These are phyloP conservation scores for Prenolepis imparis DNA, from an alignment of 2,888 invertebrate species.

Conservation along the genomic window DNA sequence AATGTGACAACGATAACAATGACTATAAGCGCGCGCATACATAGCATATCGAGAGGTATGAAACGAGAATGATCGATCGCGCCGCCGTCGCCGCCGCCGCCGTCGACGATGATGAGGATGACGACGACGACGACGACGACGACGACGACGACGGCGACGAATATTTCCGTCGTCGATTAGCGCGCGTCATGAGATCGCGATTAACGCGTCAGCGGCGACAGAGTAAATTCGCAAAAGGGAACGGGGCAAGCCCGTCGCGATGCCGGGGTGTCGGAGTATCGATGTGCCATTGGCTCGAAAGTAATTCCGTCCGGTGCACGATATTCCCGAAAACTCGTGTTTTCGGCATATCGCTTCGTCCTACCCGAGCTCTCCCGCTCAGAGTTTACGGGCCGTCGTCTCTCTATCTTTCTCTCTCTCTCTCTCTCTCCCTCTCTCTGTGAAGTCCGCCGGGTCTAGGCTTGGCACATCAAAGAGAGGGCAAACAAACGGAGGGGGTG, in stretches of 20 bases:
- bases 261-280: not conserved
- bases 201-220: slow-evolving; percentile 21
- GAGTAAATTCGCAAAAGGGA: slow-evolving; percentile 5
- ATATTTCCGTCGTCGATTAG: slow-evolving; percentile 38
- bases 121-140: not conserved
- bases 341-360: slow-evolving; percentile 67
- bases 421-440: slow-evolving; percentile 67
- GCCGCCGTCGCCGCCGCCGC: not conserved
- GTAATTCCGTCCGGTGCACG: slow-evolving; percentile 47
- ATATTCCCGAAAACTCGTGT: slow-evolving; percentile 65
- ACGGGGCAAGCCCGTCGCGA: not conserved
- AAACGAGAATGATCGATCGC: slow-evolving; percentile 36
- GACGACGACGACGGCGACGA: not conserved
- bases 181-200: slow-evolving; percentile 39
- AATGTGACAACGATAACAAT: not conserved
- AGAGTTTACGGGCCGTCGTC: slow-evolving; percentile 62
- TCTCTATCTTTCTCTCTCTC: slow-evolving; percentile 40
- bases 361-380: slow-evolving; percentile 56
- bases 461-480: slow-evolving; percentile 84
- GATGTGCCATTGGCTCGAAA: slow-evolving; percentile 45
- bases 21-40: slow-evolving; percentile 6
- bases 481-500: slow-evolving; percentile 80
- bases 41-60: slow-evolving; percentile 14
- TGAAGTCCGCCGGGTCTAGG: slow-evolving; percentile 78
- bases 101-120: not conserved